A percentile compares a stretch with the other conserved stretches of the same genome.
Evolutionary conservation across 2,113 vertebrate genomes (phyloP).

Genomic region (Gallinago paraguaiae): DNA sequence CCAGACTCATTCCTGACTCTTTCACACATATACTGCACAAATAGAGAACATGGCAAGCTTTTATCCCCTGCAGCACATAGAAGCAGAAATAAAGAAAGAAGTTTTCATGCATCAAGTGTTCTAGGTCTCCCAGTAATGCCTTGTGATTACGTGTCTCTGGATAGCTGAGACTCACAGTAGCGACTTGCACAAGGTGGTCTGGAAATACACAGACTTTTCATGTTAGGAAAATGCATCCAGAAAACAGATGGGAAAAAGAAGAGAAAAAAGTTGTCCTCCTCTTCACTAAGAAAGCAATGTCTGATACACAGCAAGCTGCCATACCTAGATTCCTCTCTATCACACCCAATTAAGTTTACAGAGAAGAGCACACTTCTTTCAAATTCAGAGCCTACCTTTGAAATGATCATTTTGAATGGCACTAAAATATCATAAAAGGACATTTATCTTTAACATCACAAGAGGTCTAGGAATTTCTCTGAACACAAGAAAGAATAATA

Average conservation of each 20-base stretch:
- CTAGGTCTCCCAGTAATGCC: not conserved
- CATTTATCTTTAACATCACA: not conserved
- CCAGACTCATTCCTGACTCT: not conserved
- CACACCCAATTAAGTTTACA: not conserved
- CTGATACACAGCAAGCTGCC: not conserved
- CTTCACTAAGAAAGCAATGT: not conserved
- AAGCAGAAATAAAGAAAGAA: not conserved
- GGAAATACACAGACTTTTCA: not conserved
- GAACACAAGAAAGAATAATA: not conserved
- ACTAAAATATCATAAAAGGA: not conserved
- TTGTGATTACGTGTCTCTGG: not conserved
- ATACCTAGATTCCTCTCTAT: not conserved
- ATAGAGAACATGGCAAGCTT: accelerated
- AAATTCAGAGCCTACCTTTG: not conserved
- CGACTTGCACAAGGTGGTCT: not conserved
- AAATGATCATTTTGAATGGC: not conserved
- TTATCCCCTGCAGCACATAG: not conserved
- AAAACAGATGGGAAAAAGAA: not conserved
- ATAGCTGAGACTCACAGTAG: not conserved
- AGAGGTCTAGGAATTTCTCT: not conserved
- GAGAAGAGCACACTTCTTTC: not conserved
- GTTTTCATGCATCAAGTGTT: not conserved
- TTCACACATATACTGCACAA: not conserved
- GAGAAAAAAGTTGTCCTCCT: not conserved
- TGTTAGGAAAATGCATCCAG: not conserved